Conservation (phyloP, 2,113 vertebrate genomes). For the Odocoileus hemionus region DNA sequence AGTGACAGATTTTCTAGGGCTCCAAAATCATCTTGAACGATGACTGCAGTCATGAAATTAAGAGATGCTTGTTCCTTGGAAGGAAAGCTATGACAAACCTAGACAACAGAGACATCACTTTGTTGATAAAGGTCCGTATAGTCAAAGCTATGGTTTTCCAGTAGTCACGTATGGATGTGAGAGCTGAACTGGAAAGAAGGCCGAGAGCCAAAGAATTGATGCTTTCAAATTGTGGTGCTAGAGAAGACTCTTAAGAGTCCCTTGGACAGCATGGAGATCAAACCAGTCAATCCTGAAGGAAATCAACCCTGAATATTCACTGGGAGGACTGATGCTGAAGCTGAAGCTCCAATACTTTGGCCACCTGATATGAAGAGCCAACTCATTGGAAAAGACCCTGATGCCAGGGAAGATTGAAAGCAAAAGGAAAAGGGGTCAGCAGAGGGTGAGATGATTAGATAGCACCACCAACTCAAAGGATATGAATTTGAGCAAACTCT, state of each 20-base stretch:
- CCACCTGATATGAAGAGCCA: neutral
- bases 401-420: neutral
- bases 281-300: neutral
- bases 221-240: neutral
- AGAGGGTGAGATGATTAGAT: neutral
- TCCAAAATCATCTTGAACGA: neutral
- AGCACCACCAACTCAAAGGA: neutral
- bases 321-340: neutral
- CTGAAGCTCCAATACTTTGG: neutral
- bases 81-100: neutral
- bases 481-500: neutral
- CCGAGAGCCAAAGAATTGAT: rapidly evolving
- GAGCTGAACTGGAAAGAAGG: neutral
- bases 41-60: neutral
- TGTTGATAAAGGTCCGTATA: neutral
- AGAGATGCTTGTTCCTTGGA: neutral
- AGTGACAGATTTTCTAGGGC: neutral
- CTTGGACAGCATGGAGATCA: neutral
- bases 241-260: neutral
- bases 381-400: neutral
- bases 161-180: neutral
- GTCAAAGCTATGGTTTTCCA: neutral
- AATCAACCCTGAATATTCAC: neutral
- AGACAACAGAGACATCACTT: neutral
- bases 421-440: neutral